phyloP scores from a whole-genome alignment of 2,888 invertebrate genomes.

The Branchipolynoe longqiensis region DNA sequence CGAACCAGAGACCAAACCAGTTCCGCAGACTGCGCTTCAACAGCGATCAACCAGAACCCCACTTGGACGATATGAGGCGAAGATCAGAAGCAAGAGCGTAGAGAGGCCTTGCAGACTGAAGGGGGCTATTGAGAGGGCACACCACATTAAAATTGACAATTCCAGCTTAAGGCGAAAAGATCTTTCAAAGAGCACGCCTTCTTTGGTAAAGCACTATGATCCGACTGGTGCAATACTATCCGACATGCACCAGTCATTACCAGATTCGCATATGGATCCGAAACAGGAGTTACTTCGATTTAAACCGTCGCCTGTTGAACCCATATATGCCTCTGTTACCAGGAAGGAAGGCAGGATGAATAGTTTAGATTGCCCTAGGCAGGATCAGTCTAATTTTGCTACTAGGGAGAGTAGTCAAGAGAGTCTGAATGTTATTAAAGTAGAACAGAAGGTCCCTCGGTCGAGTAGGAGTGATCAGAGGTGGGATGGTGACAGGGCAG shows the following conservation, averaged over 20 bases:
- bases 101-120: conserved; percentile 1
- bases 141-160: conserved; percentile 8
- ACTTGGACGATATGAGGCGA: conserved; percentile 61
- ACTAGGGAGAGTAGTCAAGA: neutral
- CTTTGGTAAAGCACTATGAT: neutral
- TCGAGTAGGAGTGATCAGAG: neutral
- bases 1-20: neutral
- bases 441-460: neutral
- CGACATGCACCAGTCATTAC: neutral
- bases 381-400: neutral
- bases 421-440: neutral
- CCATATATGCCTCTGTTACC: conserved; percentile 20
- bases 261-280: neutral
- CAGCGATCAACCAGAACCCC: conserved; percentile 39
- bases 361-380: neutral
- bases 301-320: conserved; percentile 2
- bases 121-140: conserved; percentile 13
- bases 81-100: conserved; percentile 55
- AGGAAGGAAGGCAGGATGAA: neutral
- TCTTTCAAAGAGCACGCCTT: conserved; percentile 36
- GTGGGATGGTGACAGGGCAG: conserved; percentile 29
- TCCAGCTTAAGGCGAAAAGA: conserved; percentile 14
- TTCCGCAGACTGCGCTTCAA: conserved; percentile 34
- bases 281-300: neutral
- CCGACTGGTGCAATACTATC: neutral